A percentile compares a stretch with the other conserved stretches of the same genome.
phyloP scores from a whole-genome alignment of 1,140 invertebrate genomes.

The Drosophila erecta region DNA sequence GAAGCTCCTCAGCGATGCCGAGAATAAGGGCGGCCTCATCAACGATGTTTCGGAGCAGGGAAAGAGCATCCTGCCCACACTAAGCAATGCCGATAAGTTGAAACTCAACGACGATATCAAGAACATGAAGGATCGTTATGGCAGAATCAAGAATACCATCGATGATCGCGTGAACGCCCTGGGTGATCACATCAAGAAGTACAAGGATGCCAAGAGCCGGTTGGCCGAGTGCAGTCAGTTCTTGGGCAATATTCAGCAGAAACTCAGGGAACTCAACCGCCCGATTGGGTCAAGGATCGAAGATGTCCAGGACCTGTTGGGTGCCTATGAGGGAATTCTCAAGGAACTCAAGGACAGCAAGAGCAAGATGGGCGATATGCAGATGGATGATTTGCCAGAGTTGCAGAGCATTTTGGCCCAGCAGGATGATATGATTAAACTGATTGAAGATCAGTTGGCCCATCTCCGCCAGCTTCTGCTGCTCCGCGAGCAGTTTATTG shows the following conservation, averaged over 20 bases:
- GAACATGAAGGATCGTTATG: conserved; percentile 91
- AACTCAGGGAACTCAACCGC: conserved; percentile 92
- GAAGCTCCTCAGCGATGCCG: conserved; percentile 90
- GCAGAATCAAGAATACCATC: conserved; percentile 89
- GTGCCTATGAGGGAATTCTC: conserved; percentile 91
- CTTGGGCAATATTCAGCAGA: conserved; percentile 91
- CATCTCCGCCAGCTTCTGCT: conserved; percentile 91
- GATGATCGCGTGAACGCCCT: conserved; percentile 90
- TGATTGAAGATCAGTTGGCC: conserved; percentile 93
- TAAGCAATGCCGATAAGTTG: conserved; percentile 94
- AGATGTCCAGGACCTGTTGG: conserved; percentile 92
- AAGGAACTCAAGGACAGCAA: conserved; percentile 93
- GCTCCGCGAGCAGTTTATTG: conserved; percentile 94
- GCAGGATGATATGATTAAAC: conserved; percentile 93
- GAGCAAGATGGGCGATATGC: conserved; percentile 90
- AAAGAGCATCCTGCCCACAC: conserved; percentile 91
- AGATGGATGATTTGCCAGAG: conserved; percentile 90
- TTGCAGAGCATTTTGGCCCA: conserved; percentile 91
- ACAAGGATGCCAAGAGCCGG: conserved; percentile 90
- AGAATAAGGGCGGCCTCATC: conserved; percentile 89
- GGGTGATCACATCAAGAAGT: conserved; percentile 90
- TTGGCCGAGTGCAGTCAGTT: conserved; percentile 92
- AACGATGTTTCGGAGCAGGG: conserved; percentile 91
- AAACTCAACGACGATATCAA: conserved; percentile 92
- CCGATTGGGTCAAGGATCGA: conserved; percentile 94